These are phyloP conservation scores for Scaeva pyrastri DNA, from an alignment of 2,888 invertebrate genomes.

Conservation along the genomic window DNA sequence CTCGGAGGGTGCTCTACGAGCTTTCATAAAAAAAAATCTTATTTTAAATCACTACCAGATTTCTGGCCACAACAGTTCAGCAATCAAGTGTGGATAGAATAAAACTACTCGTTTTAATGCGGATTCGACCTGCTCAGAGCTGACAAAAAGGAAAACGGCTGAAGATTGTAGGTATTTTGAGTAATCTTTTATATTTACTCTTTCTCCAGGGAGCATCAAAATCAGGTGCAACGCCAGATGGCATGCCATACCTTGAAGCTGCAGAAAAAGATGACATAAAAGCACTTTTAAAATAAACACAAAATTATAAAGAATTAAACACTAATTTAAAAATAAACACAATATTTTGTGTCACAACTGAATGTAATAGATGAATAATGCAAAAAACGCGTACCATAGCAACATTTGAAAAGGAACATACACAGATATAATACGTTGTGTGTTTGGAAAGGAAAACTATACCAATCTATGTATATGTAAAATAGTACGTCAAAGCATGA, in stretches of 20 bases:
- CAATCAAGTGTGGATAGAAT: too few species aligned
- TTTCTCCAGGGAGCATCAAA: conserved; percentile 90
- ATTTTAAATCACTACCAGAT: too few species aligned
- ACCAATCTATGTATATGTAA: not conserved
- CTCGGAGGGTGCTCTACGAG: too few species aligned
- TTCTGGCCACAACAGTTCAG: too few species aligned
- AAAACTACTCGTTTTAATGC: too few species aligned
- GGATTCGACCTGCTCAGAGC: too few species aligned
- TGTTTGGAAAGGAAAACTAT: not conserved
- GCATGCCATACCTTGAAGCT: conserved; percentile 93
- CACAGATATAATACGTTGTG: conserved; percentile 1
- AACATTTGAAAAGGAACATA: conserved; percentile 3
- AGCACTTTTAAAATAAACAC: conserved; percentile 52
- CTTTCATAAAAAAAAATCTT: too few species aligned
- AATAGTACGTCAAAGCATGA: not conserved
- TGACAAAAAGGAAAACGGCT: too few species aligned
- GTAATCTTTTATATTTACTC: not conserved
- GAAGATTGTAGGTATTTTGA: too few species aligned
- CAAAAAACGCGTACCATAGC: conserved; percentile 25
- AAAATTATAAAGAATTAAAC: not conserved
- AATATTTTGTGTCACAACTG: conserved; percentile 12
- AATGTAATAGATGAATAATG: conserved; percentile 7
- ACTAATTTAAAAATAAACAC: not conserved
- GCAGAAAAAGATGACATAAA: conserved; percentile 96
- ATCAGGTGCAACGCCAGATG: conserved; percentile 93